Conservation (phyloP, 2,113 vertebrate species). For the Oceanodroma tethys region DNA sequence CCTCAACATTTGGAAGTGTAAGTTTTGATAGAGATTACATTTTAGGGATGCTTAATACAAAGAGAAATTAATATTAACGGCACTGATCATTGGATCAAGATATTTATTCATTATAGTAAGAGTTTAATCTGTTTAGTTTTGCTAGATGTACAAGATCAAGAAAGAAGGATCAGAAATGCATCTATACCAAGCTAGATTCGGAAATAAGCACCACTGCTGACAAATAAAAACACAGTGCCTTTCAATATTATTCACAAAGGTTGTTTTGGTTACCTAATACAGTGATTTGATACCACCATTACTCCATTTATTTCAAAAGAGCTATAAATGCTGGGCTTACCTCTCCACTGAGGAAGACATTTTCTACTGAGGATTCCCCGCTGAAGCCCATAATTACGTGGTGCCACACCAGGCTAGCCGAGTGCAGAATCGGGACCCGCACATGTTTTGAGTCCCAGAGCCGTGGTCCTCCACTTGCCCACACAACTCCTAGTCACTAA, state of each 20-base stretch:
- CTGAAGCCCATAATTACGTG: accelerated
- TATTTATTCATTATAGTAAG: neutral
- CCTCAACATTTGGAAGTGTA: neutral
- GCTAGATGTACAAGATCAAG: neutral
- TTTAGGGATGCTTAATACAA: neutral
- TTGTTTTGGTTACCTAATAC: neutral
- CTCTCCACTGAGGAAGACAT: neutral
- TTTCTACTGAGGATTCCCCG: neutral
- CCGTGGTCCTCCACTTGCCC: neutral
- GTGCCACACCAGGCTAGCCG: neutral
- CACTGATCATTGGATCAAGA: neutral
- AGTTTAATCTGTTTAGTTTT: neutral
- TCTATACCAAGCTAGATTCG: neutral
- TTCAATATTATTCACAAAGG: neutral
- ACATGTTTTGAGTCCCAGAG: accelerated
- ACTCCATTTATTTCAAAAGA: neutral
- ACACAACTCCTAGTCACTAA: neutral
- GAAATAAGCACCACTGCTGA: neutral
- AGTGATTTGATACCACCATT: neutral
- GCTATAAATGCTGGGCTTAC: neutral
- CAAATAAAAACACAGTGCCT: neutral
- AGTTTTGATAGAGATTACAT: neutral
- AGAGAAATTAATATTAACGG: neutral
- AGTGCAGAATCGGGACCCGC: neutral
- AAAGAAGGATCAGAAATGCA: neutral